Percentiles rank a stretch among this genome's conserved stretches.
Conservation (phyloP, 2,888 invertebrate genomes). For the Phortica okadai region DNA sequence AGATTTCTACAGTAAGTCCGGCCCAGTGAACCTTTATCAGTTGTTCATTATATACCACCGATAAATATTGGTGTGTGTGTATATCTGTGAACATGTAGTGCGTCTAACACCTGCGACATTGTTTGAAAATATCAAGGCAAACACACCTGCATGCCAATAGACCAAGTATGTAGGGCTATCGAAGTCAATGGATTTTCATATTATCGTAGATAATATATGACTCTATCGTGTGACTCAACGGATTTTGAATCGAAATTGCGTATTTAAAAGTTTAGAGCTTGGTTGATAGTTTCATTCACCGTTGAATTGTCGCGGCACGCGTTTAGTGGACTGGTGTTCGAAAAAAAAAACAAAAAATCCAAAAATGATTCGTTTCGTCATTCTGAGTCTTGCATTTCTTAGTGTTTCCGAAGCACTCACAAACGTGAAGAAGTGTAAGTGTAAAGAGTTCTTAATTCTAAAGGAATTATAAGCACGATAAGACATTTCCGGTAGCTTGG, state of each 20-base stretch:
- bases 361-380: conserved; percentile 51
- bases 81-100: not conserved
- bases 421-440: conserved; percentile 57
- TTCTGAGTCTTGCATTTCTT: conserved; percentile 45
- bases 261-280: conserved; percentile 54
- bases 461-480: not conserved
- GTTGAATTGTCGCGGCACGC: conserved; percentile 39
- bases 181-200: not conserved
- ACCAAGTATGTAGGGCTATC: not conserved
- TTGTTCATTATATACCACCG: conserved; percentile 6
- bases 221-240: conserved; percentile 1
- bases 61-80: not conserved
- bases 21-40: conserved; percentile 11
- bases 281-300: conserved; percentile 52
- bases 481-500: conserved; percentile 5
- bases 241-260: conserved; percentile 16
- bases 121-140: not conserved
- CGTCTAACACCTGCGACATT: conserved; percentile 20
- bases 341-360: conserved; percentile 8
- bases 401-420: conserved; percentile 44
- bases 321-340: conserved; percentile 19
- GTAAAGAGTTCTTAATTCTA: not conserved
- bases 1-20: not conserved
- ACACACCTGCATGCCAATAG: conserved; percentile 11
- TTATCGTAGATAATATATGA: conserved; percentile 3